Percentiles rank a stretch among this genome's conserved stretches.
phyloP scores from a whole-genome alignment of 1,140 invertebrate species.

The Drosophila triauraria region DNA sequence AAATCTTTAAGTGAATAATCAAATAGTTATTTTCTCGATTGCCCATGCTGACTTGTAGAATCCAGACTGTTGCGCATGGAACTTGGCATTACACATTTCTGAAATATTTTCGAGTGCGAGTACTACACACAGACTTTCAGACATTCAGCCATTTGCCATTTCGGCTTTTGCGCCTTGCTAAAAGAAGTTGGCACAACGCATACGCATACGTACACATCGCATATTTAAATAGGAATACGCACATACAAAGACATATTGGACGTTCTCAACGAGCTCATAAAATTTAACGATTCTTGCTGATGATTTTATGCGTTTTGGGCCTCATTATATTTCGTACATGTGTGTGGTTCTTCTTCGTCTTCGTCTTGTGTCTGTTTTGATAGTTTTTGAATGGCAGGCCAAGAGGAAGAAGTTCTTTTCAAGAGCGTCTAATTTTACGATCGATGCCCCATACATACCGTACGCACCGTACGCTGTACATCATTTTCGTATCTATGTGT shows the following conservation, averaged over 20 bases:
- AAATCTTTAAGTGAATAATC: not conserved
- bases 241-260: conserved; percentile 39
- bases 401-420: conserved; percentile 49
- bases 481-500: conserved; percentile 5
- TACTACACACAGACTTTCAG: conserved; percentile 5
- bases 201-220: conserved; percentile 8
- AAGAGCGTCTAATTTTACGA: conserved; percentile 60
- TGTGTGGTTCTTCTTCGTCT: conserved; percentile 21
- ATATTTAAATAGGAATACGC: conserved; percentile 17
- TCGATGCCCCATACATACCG: conserved; percentile 31
- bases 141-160: conserved; percentile 28
- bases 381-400: conserved; percentile 58
- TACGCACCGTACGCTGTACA: not conserved
- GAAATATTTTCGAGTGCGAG: conserved; percentile 47
- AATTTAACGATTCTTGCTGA: conserved; percentile 62
- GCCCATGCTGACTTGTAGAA: not conserved
- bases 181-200: conserved; percentile 32
- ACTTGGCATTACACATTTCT: conserved; percentile 40
- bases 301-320: conserved; percentile 65
- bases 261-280: conserved; percentile 51
- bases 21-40: not conserved
- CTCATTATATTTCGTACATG: conserved; percentile 48
- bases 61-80: conserved; percentile 1
- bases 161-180: conserved; percentile 28
- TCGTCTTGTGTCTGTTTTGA: conserved; percentile 40